A percentile compares a stretch with the other conserved stretches of the same genome.
Conservation (phyloP, 2,888 invertebrate species). For the Zhuqinia jingwanae region DNA sequence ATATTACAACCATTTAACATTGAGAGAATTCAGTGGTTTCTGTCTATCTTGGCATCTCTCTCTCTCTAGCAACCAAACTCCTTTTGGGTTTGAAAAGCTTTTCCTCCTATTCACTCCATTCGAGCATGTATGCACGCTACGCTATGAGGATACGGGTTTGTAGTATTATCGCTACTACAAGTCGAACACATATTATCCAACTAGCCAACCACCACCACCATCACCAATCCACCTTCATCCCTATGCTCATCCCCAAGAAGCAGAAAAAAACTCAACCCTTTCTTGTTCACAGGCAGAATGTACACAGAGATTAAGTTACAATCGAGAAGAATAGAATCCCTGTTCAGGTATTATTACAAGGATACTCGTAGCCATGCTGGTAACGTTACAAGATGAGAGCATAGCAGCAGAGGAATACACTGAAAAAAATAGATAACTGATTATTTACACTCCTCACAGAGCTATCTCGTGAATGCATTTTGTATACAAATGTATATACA, state of each 20-base stretch:
- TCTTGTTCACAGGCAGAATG: not conserved
- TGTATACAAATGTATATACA: not conserved
- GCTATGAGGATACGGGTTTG: constrained; percentile 8
- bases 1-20: constrained; percentile 8
- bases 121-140: not conserved
- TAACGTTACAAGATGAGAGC: not conserved
- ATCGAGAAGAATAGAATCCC: not conserved
- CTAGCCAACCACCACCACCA: constrained; percentile 16
- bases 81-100: not conserved
- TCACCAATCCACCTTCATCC: constrained; percentile 64
- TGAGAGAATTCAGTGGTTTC: constrained; percentile 12
- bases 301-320: constrained; percentile 11
- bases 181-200: too few relatives aligned
- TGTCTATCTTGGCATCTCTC: constrained; percentile 13
- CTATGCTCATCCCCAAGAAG: constrained; percentile 59
- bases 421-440: constrained; percentile 56
- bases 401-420: not conserved
- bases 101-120: constrained; percentile 32
- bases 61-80: constrained; percentile 26
- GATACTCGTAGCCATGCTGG: not conserved
- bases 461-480: not conserved
- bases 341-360: not conserved
- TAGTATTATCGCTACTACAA: not conserved
- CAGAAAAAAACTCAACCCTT: constrained; percentile 60
- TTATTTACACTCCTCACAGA: constrained; percentile 62